Evolutionary conservation across 2,888 invertebrate species (phyloP).

Genomic region (Adelphocoris suturalis): DNA sequence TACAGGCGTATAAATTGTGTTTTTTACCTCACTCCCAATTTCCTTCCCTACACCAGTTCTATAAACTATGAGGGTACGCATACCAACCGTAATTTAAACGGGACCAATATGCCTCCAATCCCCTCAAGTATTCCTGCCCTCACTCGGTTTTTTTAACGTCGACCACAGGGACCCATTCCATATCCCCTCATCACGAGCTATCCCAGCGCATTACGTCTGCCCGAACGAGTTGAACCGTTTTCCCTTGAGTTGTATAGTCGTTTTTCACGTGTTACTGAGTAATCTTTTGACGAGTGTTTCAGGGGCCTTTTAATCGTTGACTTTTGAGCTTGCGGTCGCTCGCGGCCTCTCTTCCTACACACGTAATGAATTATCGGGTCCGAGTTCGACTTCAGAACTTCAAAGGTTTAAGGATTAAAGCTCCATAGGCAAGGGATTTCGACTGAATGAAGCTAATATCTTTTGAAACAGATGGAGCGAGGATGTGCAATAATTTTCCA

Average conservation of each 20-base stretch:
- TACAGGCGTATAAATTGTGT: slow-evolving; percentile 28
- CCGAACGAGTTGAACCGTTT: not conserved
- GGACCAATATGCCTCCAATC: slow-evolving; percentile 29
- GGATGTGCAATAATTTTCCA: too few species aligned
- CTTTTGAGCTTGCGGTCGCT: too few species aligned
- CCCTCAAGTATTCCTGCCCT: slow-evolving; percentile 14
- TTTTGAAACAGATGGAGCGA: too few species aligned
- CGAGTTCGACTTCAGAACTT: too few species aligned
- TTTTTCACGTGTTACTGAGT: not conserved
- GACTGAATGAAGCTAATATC: too few species aligned
- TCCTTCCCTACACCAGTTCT: not conserved
- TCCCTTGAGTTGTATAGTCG: not conserved
- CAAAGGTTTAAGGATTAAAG: too few species aligned
- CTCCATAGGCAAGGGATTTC: too few species aligned
- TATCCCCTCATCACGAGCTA: not conserved
- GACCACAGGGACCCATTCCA: slow-evolving; percentile 12
- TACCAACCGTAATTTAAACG: slow-evolving; percentile 27
- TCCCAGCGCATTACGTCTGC: not conserved
- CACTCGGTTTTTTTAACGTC: not conserved
- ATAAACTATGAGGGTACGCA: slow-evolving; percentile 3
- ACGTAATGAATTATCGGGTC: too few species aligned
- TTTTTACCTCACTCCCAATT: slow-evolving; percentile 27
- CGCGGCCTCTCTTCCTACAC: too few species aligned
- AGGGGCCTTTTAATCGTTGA: too few species aligned
- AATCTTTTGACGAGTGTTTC: too few species aligned